Conservation (phyloP, 2,888 invertebrate species). For the Pomacea canaliculata region DNA sequence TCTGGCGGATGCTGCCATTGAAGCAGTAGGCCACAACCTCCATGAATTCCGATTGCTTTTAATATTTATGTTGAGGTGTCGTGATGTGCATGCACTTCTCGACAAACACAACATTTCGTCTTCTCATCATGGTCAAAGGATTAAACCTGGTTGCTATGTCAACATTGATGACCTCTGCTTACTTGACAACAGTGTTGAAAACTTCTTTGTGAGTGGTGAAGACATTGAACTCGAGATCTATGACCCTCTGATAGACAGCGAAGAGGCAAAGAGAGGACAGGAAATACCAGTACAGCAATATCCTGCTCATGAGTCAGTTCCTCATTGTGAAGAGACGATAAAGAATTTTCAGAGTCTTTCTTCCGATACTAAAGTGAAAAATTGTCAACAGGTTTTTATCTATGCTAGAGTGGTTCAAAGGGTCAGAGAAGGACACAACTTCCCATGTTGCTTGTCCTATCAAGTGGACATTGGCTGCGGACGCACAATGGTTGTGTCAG, state of each 20-base stretch:
- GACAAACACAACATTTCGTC: neutral
- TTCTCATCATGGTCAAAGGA: neutral
- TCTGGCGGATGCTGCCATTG: neutral
- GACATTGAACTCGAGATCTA: neutral
- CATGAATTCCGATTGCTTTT: neutral
- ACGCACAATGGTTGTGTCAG: too few species aligned
- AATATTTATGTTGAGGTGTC: neutral
- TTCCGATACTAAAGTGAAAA: neutral
- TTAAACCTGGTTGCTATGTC: neutral
- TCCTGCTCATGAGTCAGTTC: too few species aligned
- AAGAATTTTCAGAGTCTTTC: too few species aligned
- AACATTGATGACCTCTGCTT: neutral
- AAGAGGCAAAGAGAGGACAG: neutral
- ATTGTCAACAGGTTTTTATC: neutral
- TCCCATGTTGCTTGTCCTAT: too few species aligned
- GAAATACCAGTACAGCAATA: too few species aligned
- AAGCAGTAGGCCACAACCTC: neutral
- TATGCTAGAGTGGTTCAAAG: neutral
- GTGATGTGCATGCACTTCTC: neutral
- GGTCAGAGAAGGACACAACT: too few species aligned
- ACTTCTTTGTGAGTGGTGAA: neutral
- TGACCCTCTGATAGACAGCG: neutral
- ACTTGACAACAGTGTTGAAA: neutral
- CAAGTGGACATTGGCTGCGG: too few species aligned
- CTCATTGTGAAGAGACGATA: too few species aligned